These are phyloP conservation scores for Cryptocephalus moraei DNA, from an alignment of 2,888 invertebrate species.

Conservation along the genomic window DNA sequence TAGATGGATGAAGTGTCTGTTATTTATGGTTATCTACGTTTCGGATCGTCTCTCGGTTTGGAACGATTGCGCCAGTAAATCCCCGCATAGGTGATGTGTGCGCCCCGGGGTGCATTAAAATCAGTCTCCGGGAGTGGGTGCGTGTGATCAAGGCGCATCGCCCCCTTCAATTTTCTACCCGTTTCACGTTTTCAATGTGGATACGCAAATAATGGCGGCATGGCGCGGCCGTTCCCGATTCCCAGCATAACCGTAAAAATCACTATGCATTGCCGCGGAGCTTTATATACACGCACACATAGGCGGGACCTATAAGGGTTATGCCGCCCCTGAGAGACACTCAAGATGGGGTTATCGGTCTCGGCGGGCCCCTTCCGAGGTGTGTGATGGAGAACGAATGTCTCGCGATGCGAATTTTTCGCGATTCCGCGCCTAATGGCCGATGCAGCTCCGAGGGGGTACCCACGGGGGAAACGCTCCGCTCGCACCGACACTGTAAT, in stretches of 20 bases:
- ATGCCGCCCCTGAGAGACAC: slow-evolving; percentile 37
- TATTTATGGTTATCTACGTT: slow-evolving; percentile 26
- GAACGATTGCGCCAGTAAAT: too few relatives aligned
- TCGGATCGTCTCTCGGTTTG: slow-evolving; percentile 18
- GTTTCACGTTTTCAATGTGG: slow-evolving; percentile 23
- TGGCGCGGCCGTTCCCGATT: slow-evolving; percentile 15
- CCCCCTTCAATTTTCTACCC: slow-evolving; percentile 28
- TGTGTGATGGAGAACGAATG: slow-evolving; percentile 35
- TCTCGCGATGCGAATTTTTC: slow-evolving; percentile 29
- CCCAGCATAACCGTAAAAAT: slow-evolving; percentile 40
- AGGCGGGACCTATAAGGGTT: slow-evolving; percentile 34
- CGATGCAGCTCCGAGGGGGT: slow-evolving; percentile 38
- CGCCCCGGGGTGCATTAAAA: slow-evolving; percentile 26
- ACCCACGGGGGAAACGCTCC: slow-evolving; percentile 28
- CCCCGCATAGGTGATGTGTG: slow-evolving; percentile 23
- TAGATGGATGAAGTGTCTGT: slow-evolving; percentile 7
- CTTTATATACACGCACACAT: background rate
- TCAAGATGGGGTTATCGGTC: slow-evolving; percentile 51
- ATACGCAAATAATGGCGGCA: slow-evolving; percentile 28
- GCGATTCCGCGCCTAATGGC: slow-evolving; percentile 43
- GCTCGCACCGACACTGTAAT: slow-evolving; percentile 29
- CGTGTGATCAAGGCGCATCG: slow-evolving; percentile 3
- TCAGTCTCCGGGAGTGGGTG: slow-evolving; percentile 3
- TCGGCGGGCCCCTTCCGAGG: slow-evolving; percentile 40
- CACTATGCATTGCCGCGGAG: slow-evolving; percentile 36